Conservation (phyloP, 2,113 vertebrate species). For the Morone chrysops region DNA sequence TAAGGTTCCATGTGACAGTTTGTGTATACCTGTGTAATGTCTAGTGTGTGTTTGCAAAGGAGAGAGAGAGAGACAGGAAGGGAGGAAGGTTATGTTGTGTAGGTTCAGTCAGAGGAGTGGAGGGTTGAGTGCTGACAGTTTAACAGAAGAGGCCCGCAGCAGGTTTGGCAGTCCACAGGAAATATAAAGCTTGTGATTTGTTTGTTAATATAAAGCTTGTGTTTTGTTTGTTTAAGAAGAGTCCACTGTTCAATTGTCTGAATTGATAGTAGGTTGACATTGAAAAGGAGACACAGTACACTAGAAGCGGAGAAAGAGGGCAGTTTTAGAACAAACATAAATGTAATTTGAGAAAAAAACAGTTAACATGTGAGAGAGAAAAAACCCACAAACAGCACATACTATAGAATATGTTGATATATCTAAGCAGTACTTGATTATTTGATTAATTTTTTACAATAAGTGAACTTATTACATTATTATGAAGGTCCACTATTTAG, state of each 20-base stretch:
- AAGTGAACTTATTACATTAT: neutral
- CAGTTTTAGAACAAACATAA: constrained; percentile 38
- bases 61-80: constrained; percentile 12
- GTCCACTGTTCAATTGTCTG: constrained; percentile 36
- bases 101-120: constrained; percentile 42
- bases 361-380: neutral
- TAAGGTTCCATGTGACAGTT: constrained; percentile 24
- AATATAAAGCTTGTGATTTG: constrained; percentile 69
- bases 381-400: neutral
- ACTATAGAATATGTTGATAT: neutral
- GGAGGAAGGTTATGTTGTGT: constrained; percentile 41
- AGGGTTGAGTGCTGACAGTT: constrained; percentile 76
- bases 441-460: neutral
- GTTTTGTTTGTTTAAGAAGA: constrained; percentile 65
- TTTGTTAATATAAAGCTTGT: constrained; percentile 71
- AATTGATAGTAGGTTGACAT: constrained; percentile 23
- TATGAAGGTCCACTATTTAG: too few relatives aligned
- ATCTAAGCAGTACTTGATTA: neutral
- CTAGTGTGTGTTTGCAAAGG: neutral
- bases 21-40: constrained; percentile 51
- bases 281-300: constrained; percentile 5
- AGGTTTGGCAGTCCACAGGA: constrained; percentile 71
- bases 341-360: constrained; percentile 3
- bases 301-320: constrained; percentile 7
- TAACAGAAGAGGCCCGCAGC: constrained; percentile 69